Percentiles rank a stretch among this genome's conserved stretches.
Conservation (phyloP, 2,113 vertebrate species). For the Eulemur macaco region DNA sequence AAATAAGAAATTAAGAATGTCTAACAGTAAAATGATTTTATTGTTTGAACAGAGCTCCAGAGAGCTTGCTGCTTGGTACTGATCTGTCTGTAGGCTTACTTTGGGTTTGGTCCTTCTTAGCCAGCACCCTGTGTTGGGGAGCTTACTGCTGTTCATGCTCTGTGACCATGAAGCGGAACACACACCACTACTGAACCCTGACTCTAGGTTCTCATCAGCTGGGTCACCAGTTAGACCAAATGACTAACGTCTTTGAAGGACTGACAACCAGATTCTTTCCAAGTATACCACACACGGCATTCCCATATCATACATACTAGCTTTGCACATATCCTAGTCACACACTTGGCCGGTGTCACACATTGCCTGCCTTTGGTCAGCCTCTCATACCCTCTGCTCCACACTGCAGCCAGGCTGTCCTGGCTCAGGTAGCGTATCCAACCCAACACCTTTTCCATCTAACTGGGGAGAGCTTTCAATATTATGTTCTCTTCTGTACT, state of each 20-base stretch:
- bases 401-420: background rate
- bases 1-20: background rate
- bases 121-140: background rate
- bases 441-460: background rate
- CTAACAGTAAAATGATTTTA: background rate
- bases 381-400: no score
- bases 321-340: background rate
- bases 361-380: background rate
- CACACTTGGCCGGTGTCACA: fast-evolving
- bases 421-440: background rate
- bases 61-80: background rate
- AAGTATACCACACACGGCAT: background rate
- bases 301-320: background rate
- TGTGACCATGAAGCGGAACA: background rate
- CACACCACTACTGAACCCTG: background rate
- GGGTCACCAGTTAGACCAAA: constrained; percentile 20
- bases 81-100: background rate
- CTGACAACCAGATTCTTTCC: background rate
- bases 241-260: background rate
- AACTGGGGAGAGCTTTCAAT: background rate
- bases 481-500: background rate
- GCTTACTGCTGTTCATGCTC: background rate
- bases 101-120: background rate
- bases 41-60: background rate
- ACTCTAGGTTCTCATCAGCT: background rate